Percentiles rank a stretch among this genome's conserved stretches.
Conservation (phyloP, 1,140 invertebrate genomes). For the Diuraphis noxia region DNA sequence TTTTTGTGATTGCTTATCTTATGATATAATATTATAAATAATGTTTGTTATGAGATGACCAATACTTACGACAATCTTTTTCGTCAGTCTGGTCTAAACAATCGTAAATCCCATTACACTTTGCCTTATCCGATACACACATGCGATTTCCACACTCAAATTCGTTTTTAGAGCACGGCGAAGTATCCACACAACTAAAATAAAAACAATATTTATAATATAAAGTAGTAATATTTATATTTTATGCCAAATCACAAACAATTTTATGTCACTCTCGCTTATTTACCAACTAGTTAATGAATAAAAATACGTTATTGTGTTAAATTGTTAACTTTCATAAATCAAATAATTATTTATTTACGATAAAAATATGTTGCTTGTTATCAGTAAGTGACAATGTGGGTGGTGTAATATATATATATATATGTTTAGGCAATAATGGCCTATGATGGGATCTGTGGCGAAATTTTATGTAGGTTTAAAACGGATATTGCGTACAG, state of each 20-base stretch:
- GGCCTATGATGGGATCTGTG: neutral
- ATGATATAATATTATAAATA: neutral
- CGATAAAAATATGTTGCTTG: neutral
- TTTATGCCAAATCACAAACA: neutral
- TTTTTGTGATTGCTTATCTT: neutral
- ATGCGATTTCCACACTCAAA: constrained; percentile 74
- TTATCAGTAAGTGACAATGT: neutral
- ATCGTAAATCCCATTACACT: constrained; percentile 77
- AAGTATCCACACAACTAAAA: constrained; percentile 61
- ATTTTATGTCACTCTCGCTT: neutral
- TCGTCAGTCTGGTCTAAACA: constrained; percentile 82
- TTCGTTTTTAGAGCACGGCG: constrained; percentile 65
- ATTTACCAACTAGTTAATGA: neutral
- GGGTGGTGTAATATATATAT: neutral
- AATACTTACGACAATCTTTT: constrained; percentile 70
- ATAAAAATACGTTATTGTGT: no score
- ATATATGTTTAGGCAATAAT: neutral
- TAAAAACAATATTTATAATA: neutral
- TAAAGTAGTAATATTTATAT: no score
- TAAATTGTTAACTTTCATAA: neutral
- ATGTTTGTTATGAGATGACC: neutral
- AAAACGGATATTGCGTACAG: neutral
- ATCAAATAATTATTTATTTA: neutral
- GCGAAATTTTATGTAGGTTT: neutral
- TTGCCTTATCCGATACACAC: constrained; percentile 69